Conservation (phyloP, 2,113 vertebrate genomes). For the Phylloscopus trochiloides region DNA sequence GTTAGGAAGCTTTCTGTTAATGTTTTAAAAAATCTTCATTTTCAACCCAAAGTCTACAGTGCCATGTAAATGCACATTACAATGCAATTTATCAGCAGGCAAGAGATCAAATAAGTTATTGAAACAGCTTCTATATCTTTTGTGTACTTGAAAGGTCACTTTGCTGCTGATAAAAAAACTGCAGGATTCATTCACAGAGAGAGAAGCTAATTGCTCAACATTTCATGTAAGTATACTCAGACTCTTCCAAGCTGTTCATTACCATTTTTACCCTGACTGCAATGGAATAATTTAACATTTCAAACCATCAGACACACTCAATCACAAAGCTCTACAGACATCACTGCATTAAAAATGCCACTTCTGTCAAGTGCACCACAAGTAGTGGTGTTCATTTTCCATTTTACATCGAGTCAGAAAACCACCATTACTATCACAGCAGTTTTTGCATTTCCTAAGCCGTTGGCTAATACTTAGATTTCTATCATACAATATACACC, state of each 20-base stretch:
- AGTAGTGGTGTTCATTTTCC: background rate
- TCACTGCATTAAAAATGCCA: background rate
- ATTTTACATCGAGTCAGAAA: background rate
- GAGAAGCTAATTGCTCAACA: constrained; percentile 54
- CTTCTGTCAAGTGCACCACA: background rate
- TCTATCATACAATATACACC: background rate
- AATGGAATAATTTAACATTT: constrained; percentile 59
- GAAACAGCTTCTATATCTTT: background rate
- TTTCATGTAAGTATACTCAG: constrained; percentile 15
- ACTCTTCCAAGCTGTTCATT: constrained; percentile 52
- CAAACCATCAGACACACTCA: background rate
- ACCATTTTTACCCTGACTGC: constrained; percentile 16
- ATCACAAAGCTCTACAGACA: constrained; percentile 2
- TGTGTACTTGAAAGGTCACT: constrained; percentile 8
- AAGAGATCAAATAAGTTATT: background rate
- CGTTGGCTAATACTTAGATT: background rate
- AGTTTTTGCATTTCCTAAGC: background rate
- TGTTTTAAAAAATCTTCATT: background rate
- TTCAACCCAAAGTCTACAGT: background rate
- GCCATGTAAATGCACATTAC: background rate
- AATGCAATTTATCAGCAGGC: background rate
- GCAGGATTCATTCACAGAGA: background rate
- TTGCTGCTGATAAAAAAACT: constrained; percentile 19
- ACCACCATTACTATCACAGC: background rate
- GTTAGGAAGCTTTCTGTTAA: background rate